phyloP scores from a whole-genome alignment of 2,888 invertebrate species.

The Scaptomyza reducta region DNA sequence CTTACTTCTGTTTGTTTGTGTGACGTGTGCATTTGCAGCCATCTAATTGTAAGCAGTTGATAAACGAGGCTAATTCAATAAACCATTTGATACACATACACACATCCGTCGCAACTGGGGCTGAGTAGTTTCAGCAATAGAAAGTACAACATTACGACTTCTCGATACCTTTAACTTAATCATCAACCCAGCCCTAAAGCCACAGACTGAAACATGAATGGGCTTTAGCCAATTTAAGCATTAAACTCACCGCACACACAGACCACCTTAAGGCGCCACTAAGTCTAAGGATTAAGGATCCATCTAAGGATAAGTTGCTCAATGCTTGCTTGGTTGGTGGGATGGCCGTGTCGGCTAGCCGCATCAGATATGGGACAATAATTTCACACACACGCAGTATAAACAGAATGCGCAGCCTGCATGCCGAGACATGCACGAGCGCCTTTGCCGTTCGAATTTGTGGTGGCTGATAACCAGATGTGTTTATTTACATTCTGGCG shows the following conservation, averaged over 20 bases:
- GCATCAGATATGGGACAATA: constrained; percentile 69
- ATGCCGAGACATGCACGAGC: not conserved
- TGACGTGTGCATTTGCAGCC: constrained; percentile 6
- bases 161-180: not conserved
- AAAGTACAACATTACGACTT: not conserved
- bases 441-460: not conserved
- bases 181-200: no score
- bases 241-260: constrained; percentile 51
- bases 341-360: constrained; percentile 2
- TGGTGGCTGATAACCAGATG: constrained; percentile 16
- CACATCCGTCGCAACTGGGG: not conserved
- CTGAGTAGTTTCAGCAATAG: not conserved
- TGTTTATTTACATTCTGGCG: constrained; percentile 50
- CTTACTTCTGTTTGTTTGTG: constrained; percentile 2
- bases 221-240: constrained; percentile 62
- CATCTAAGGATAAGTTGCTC: no score
- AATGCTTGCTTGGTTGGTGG: not conserved
- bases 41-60: constrained; percentile 24
- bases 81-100: constrained; percentile 20
- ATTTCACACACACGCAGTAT: constrained; percentile 2
- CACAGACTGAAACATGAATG: no score
- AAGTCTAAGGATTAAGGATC: constrained; percentile 31
- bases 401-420: constrained; percentile 7
- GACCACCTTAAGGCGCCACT: constrained; percentile 44
- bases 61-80: constrained; percentile 43